Base-by-base conservation (phyloP, 2,113 vertebrate species). In the Jacana jacana region DNA sequence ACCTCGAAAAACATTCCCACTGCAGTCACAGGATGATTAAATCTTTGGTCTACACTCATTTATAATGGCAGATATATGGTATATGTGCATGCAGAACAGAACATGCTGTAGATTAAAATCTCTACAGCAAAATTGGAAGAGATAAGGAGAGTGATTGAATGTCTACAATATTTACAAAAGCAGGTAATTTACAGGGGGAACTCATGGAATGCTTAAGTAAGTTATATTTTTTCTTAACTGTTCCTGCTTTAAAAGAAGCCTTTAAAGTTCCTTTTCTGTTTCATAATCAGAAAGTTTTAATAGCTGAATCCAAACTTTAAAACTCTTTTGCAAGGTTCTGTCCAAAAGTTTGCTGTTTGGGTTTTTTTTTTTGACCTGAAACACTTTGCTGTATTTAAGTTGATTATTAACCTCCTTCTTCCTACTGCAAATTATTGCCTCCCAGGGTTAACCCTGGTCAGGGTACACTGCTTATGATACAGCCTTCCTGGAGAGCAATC, bases 91-190 rank as follows among this genome's bases (percentile, higher is more conserved):
- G 40, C 58, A 86, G 33, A 81, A 91, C 55, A 66, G 68, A 94
- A 66, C 39, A 76, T 17, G 39, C 6, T 37, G 33, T 14, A 84
- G 79, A 94, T 96, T 86, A 90, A 88, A 95, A 94, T 96, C 93
- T 95, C 86, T 61, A 71, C 64, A 88, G 64, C n/a, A 86, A 73
- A 95, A 95, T 1, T 64, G 69, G 61, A 88, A 83, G 69, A 90
- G 89, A 96, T 95, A 93, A 95, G 76, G 55, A 82, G 35, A 44
- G 42, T 75, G 51, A 93, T 2, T 86, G 51, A 89, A 94, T n/a
- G 39, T 84, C 79, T 91, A 78, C 69, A 79, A n/a, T 88, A 95
- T 94, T 95, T 95, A 89, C 89, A 77, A 89, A 92, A 90, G 82
- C 37, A 90, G 30, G 81, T 55, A 81, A 68, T 89, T 93, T 81